Evolutionary conservation across 2,113 vertebrate genomes (phyloP).

Genomic region (Oncorhynchus keta): DNA sequence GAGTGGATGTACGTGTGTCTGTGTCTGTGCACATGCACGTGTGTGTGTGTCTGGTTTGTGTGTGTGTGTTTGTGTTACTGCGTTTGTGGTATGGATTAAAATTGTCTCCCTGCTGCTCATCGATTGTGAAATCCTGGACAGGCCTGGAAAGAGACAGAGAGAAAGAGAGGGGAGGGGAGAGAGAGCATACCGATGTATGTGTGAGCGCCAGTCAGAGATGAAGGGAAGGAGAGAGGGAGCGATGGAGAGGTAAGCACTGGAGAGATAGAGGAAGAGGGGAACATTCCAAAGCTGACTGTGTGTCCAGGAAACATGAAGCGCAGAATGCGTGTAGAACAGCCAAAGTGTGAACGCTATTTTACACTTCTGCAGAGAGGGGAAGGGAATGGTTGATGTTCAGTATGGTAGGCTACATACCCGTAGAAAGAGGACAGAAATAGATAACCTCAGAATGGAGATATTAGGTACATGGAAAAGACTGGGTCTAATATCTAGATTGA

Average conservation of each 20-base stretch:
- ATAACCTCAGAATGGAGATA: no score
- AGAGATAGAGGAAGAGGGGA: neutral
- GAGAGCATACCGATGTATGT: conserved; percentile 16
- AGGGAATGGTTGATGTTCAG: no score
- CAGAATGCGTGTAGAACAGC: neutral
- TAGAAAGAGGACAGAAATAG: no score
- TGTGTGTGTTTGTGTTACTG: no score
- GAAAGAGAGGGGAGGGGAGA: neutral
- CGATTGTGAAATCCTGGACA: conserved; percentile 40
- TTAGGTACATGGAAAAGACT: no score
- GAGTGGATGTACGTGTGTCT: no score
- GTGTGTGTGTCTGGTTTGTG: no score
- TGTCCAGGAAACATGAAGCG: neutral
- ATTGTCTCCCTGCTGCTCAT: conserved; percentile 49
- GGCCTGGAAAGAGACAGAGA: conserved; percentile 5
- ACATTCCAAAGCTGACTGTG: neutral
- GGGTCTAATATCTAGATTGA: no score
- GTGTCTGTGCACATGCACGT: no score
- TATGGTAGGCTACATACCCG: no score
- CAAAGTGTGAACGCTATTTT: neutral
- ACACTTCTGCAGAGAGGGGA: neutral
- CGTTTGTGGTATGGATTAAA: conserved; percentile 48
- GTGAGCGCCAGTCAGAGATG: conserved; percentile 6
- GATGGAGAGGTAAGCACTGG: neutral
- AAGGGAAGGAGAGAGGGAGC: conserved; percentile 7